These are phyloP conservation scores for Poecile atricapillus DNA, from an alignment of 2,113 vertebrate species.

Conservation along the genomic window DNA sequence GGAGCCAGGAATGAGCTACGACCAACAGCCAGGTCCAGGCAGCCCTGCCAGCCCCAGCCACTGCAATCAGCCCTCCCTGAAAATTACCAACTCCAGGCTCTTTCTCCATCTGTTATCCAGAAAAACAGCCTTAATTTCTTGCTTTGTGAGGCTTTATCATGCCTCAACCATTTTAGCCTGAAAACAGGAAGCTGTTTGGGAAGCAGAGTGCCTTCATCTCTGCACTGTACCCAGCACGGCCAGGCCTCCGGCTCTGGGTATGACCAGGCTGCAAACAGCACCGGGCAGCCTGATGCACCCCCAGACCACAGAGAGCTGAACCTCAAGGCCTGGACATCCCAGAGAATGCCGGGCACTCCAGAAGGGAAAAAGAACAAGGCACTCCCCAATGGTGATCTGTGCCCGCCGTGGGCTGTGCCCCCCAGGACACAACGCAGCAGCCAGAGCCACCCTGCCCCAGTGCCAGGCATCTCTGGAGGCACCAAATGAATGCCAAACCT, in stretches of 20 bases:
- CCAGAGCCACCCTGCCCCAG: neutral
- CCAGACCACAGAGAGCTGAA: neutral
- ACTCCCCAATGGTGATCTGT: rapidly evolving
- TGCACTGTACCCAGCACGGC: neutral
- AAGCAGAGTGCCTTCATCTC: neutral
- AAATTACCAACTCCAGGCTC: neutral
- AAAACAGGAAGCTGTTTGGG: neutral
- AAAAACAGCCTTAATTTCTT: neutral
- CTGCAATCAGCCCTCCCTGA: neutral
- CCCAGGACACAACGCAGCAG: neutral
- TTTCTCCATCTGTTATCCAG: neutral
- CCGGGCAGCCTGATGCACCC: neutral
- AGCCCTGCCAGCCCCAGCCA: neutral
- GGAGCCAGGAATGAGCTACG: neutral
- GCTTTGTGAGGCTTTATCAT: neutral
- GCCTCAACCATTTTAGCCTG: conserved; percentile 12
- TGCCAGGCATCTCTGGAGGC: neutral
- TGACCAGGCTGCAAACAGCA: neutral
- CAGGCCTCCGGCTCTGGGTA: neutral
- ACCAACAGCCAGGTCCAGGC: neutral
- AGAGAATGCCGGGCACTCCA: rapidly evolving
- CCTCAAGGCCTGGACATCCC: neutral
- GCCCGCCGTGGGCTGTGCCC: neutral
- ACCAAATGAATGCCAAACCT: neutral
- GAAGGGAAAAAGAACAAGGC: neutral